Evolutionary conservation across 1,140 invertebrate genomes (phyloP), one percentile per base, ranked within the genome.

Genomic region (Lamellibrachia luymesi): DNA sequence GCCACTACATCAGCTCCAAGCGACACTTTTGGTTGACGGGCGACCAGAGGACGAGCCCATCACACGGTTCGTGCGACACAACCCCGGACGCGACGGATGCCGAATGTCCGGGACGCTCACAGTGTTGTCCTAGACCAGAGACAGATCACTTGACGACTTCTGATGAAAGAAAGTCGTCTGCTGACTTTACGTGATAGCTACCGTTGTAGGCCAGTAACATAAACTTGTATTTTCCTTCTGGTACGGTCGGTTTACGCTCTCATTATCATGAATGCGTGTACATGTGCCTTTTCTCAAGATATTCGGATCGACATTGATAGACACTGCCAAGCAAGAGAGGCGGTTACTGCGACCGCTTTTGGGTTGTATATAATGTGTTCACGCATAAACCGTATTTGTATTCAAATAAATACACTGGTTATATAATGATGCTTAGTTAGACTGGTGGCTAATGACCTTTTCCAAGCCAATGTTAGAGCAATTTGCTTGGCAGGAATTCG

Each of bases 1-100:
- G 95, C 2, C 96, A 96, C 93, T 95, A 94, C 89, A 95, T 96
- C 90, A 94, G 94, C 92, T 95, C 94, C n/a, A 92, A 92, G 10
- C 93, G 93, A 90, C 96, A 96, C 93, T 93, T 95, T 22, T 96
- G 96, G 96, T 92, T 96, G 64, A 80, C 13, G 25, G 64, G 64
- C 64, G 64, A 80, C 64, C 64, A 50, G 94, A 94, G 89, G 95
- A 95, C 64, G 25, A 80, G 25, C 64, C 13, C 64, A 80, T 80
- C 64, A 80, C 64, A 80, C 64, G 64, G 13, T 80, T 80, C 64
- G 13, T 0, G 64, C 17, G 64, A 80, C 64, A 22, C 64, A 22
- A 1, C 64, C 64, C 52, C 52, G 52, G 52, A 56, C 52, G 13
- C 52, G 13, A 6, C 52, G 52, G 52, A 56, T 13, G 13, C 52